Conservation (phyloP, 2,113 vertebrate species). For the Oryzias curvinotus region DNA sequence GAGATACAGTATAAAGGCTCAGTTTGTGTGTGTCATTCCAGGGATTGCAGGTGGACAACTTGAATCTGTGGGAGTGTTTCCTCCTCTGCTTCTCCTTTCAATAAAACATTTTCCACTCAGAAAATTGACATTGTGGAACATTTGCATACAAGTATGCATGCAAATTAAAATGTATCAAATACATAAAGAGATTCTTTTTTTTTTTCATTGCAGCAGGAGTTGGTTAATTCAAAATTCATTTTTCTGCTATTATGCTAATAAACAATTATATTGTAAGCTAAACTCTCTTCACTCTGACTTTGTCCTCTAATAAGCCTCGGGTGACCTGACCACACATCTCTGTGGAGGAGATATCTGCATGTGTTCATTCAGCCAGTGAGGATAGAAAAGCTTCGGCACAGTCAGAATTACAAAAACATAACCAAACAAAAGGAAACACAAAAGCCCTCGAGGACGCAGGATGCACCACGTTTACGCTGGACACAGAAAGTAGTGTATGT, state of each 20-base stretch:
- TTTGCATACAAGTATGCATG: neutral
- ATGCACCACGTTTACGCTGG: no score
- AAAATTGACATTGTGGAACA: neutral
- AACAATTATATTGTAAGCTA: slow-evolving; percentile 6
- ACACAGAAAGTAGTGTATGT: no score
- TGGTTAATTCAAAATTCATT: neutral
- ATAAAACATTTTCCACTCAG: neutral
- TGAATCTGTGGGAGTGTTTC: slow-evolving; percentile 20
- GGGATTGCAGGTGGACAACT: slow-evolving; percentile 27
- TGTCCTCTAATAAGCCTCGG: slow-evolving; percentile 6
- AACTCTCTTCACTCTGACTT: neutral
- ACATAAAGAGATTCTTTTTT: neutral
- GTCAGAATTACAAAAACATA: no score
- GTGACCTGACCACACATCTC: slow-evolving; percentile 8
- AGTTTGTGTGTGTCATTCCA: slow-evolving; percentile 10
- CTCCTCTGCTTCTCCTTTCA: slow-evolving; percentile 3
- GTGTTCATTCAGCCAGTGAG: neutral
- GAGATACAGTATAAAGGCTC: slow-evolving; percentile 13
- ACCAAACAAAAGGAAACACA: no score
- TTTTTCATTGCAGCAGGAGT: neutral
- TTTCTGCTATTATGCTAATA: slow-evolving; percentile 11
- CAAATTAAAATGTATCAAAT: neutral
- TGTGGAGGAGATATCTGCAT: slow-evolving; percentile 10
- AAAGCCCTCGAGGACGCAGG: no score
- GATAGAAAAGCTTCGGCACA: neutral